phyloP scores from a whole-genome alignment of 2,888 invertebrate species.

The Pristionchus exspectatus region DNA sequence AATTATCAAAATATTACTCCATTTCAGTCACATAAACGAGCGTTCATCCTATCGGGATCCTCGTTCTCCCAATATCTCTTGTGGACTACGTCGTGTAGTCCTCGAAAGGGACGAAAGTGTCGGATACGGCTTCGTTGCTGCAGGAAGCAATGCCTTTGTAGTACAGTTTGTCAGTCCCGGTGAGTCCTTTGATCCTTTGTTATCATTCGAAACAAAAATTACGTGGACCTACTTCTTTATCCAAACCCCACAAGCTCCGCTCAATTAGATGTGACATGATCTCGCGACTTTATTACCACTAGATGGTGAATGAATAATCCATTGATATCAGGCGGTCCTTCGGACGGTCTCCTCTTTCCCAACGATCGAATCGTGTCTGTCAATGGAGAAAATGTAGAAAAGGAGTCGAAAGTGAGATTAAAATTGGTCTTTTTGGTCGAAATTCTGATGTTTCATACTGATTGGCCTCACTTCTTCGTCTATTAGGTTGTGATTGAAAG shows the following conservation, averaged over 20 bases:
- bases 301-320: background rate
- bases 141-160: conserved; percentile 92
- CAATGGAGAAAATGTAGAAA: conserved; percentile 91
- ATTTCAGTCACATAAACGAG: conserved; percentile 85
- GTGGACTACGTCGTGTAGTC: conserved; percentile 61
- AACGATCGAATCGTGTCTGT: conserved; percentile 93
- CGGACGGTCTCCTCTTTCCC: conserved; percentile 91
- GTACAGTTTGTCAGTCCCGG: conserved; percentile 85
- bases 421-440: background rate
- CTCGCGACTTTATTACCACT: no score
- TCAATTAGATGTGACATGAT: no score
- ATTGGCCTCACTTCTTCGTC: background rate
- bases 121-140: conserved; percentile 96
- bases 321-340: conserved; percentile 86
- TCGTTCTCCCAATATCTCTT: conserved; percentile 78
- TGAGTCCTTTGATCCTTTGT: no score
- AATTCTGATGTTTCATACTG: background rate
- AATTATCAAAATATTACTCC: no score
- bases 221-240: no score
- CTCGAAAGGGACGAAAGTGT: conserved; percentile 79
- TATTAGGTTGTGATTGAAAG: background rate
- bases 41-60: conserved; percentile 94
- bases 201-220: no score
- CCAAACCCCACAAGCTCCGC: no score
- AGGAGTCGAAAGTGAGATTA: conserved; percentile 84